Conservation (phyloP, 2,797 vertebrate species). For the Mus minutoides region DNA sequence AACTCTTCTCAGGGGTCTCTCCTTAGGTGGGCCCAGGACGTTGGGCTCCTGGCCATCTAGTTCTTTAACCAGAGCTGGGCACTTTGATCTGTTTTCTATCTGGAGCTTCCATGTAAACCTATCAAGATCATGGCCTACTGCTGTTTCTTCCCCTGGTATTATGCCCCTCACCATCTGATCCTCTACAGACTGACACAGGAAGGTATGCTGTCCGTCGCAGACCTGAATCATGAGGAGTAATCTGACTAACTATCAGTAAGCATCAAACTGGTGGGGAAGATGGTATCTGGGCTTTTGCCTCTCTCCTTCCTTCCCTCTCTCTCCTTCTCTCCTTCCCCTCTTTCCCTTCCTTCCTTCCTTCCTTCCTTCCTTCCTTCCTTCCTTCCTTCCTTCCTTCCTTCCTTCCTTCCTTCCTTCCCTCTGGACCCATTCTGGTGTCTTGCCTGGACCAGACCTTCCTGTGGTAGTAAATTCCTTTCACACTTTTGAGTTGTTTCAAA, state of each 20-base stretch:
- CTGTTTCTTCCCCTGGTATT: not conserved
- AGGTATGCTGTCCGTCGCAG: not conserved
- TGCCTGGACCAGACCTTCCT: not conserved
- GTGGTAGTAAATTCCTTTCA: conserved; percentile 39
- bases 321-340: not conserved
- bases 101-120: not conserved
- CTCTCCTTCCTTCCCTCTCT: too few species aligned
- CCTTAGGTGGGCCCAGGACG: not conserved
- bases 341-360: not conserved
- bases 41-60: not conserved
- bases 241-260: not conserved
- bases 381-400: not conserved
- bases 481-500: not conserved
- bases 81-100: not conserved
- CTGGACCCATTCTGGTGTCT: not conserved
- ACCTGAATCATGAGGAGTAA: not conserved
- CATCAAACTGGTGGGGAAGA: rapidly evolving
- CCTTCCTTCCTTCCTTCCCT: not conserved
- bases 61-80: not conserved
- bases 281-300: not conserved
- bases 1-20: not conserved
- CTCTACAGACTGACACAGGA: not conserved
- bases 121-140: not conserved
- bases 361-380: not conserved
- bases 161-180: not conserved